Conservation (phyloP, 2,113 vertebrate species). For the Colossoma macropomum region DNA sequence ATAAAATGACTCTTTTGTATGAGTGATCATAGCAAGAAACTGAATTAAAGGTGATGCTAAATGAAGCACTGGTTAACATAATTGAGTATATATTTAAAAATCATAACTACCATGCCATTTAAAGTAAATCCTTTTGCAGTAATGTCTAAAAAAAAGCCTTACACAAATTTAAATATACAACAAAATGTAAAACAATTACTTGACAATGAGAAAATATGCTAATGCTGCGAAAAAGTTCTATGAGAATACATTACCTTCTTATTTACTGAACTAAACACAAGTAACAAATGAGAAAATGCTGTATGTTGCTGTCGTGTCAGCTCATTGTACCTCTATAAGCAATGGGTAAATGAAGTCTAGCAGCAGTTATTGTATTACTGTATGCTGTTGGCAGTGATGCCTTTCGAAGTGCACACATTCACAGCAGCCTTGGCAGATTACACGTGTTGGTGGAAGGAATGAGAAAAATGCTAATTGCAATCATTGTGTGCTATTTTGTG, state of each 20-base stretch:
- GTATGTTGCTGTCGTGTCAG: not conserved
- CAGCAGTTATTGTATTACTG: slow-evolving; percentile 29
- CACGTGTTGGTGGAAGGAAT: not conserved
- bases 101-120: not conserved
- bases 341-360: slow-evolving; percentile 19
- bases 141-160: not conserved
- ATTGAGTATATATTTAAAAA: not conserved
- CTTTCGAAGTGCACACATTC: not conserved
- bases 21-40: not conserved
- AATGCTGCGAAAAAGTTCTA: not conserved
- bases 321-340: not conserved
- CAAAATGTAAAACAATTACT: not conserved
- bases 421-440: not conserved
- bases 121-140: not conserved
- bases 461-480: not conserved
- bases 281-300: slow-evolving; percentile 3
- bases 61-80: not conserved
- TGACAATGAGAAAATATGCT: not conserved
- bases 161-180: not conserved
- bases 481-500: not conserved
- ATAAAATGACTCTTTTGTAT: not conserved
- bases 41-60: not conserved
- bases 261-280: not conserved
- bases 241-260: not conserved
- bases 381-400: slow-evolving; percentile 3